Conservation (phyloP, 2,888 invertebrate genomes). For the Panzeria rudis region DNA sequence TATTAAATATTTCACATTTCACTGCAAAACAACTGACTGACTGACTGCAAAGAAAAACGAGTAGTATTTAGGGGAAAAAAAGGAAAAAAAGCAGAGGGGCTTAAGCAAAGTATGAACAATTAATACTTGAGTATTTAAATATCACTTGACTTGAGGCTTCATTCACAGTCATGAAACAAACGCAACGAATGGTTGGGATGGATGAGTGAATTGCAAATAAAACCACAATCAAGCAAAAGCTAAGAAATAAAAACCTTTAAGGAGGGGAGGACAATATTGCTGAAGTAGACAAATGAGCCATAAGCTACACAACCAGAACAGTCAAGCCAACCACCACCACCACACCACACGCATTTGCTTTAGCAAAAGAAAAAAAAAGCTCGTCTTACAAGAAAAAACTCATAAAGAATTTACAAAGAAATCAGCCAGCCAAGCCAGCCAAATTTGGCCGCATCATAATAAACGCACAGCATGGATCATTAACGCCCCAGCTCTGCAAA, state of each 20-base stretch:
- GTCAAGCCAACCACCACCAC: neutral
- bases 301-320: conserved; percentile 70
- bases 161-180: conserved; percentile 4
- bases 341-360: conserved; percentile 42
- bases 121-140: conserved; percentile 81
- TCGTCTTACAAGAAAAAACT: conserved; percentile 15
- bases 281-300: conserved; percentile 78
- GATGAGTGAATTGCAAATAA: conserved; percentile 54
- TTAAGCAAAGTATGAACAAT: conserved; percentile 76
- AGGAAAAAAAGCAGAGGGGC: conserved; percentile 1
- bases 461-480: conserved; percentile 72
- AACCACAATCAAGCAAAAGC: neutral
- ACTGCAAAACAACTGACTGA: neutral
- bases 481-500: conserved; percentile 68
- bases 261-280: conserved; percentile 62
- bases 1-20: conserved; percentile 49
- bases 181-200: conserved; percentile 29
- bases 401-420: conserved; percentile 62
- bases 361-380: neutral
- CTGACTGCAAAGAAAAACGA: conserved; percentile 21
- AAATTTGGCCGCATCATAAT: conserved; percentile 38
- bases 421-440: conserved; percentile 28
- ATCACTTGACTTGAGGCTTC: conserved; percentile 77
- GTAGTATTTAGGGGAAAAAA: conserved; percentile 39
- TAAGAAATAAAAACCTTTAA: neutral